phyloP scores from a whole-genome alignment of 2,888 invertebrate species.

The Lottia gigantea region DNA sequence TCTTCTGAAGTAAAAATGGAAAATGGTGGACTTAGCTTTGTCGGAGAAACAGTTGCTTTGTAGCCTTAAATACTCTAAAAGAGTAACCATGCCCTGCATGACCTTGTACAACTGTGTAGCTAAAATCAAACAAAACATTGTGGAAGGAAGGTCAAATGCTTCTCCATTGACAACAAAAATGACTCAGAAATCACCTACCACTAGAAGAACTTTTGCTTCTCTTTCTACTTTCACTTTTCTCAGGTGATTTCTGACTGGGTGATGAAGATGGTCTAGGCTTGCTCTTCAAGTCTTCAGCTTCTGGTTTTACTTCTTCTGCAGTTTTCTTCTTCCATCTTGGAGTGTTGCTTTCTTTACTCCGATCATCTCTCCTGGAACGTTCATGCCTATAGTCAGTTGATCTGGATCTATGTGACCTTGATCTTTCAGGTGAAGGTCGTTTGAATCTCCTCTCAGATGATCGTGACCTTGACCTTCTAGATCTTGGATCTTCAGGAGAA shows the following conservation, averaged over 20 bases:
- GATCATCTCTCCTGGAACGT: conserved; percentile 10
- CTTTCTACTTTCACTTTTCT: conserved; percentile 5
- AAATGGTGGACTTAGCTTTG: too few relatives aligned
- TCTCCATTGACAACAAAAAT: background rate
- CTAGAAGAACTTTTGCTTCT: background rate
- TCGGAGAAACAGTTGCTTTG: background rate
- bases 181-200: background rate
- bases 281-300: background rate
- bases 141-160: too few relatives aligned
- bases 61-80: background rate
- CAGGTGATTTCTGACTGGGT: conserved; percentile 16
- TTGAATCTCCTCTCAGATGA: background rate
- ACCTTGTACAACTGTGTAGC: too few relatives aligned
- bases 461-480: background rate
- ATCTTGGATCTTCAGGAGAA: conserved; percentile 1
- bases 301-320: conserved; percentile 7
- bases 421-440: conserved; percentile 9
- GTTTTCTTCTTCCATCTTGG: conserved; percentile 20
- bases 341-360: background rate
- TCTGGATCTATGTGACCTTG: conserved; percentile 15
- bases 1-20: background rate
- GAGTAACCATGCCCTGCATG: too few relatives aligned
- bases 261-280: conserved; percentile 33
- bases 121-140: too few relatives aligned
- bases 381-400: conserved; percentile 6